phyloP scores from a whole-genome alignment of 2,888 invertebrate species.

The Harmothoe impar region DNA sequence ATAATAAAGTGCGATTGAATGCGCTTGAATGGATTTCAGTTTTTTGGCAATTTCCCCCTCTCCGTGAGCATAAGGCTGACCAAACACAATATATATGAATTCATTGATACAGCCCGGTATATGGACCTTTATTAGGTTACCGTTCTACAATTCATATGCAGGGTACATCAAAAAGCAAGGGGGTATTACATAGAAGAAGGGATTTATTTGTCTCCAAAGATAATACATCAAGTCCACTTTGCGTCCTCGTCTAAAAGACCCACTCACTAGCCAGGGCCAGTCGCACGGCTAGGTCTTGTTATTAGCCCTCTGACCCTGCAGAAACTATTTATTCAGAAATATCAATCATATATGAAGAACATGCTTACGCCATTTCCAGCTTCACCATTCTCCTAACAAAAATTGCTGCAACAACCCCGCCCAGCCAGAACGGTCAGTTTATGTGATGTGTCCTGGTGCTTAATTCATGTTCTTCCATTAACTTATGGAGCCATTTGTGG shows the following conservation, averaged over 20 bases:
- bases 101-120: too few species aligned
- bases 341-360: not conserved
- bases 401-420: not conserved
- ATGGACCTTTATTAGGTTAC: too few species aligned
- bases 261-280: not conserved
- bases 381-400: not conserved
- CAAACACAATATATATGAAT: too few species aligned
- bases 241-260: not conserved
- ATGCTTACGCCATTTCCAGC: not conserved
- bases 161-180: too few species aligned
- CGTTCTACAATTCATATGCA: too few species aligned
- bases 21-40: too few species aligned
- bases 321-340: not conserved
- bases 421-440: not conserved
- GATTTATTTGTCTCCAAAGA: not conserved
- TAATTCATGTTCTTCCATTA: not conserved
- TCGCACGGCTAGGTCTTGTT: not conserved
- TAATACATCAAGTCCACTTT: not conserved
- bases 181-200: not conserved
- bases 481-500: not conserved
- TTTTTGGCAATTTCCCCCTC: too few species aligned
- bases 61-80: too few species aligned
- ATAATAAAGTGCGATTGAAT: too few species aligned
- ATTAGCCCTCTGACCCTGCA: conserved; percentile 8
- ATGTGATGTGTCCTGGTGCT: not conserved